These are phyloP conservation scores for Drosophila koepferae DNA, from an alignment of 2,888 invertebrate species.

Conservation along the genomic window DNA sequence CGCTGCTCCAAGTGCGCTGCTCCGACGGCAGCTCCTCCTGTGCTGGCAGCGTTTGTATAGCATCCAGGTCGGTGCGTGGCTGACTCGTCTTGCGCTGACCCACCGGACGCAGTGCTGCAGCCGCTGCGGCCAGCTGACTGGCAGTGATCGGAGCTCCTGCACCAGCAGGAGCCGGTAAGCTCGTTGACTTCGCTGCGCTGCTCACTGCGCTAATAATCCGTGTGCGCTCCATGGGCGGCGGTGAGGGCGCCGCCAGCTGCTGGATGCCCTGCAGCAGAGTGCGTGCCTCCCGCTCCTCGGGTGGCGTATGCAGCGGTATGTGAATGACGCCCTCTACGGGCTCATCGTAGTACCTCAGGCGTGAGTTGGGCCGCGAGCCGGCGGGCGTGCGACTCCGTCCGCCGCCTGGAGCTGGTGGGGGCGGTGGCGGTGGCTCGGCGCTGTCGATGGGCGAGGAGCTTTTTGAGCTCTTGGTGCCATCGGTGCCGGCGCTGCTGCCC, in stretches of 20 bases:
- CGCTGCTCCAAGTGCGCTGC: slow-evolving; percentile 50
- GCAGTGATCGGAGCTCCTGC: slow-evolving; percentile 73
- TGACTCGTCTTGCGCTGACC: slow-evolving; percentile 38
- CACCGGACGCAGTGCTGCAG: slow-evolving; percentile 72
- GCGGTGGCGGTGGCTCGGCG: slow-evolving; percentile 63
- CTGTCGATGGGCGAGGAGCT: slow-evolving; percentile 84
- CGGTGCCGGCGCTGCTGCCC: slow-evolving; percentile 81
- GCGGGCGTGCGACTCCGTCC: slow-evolving; percentile 85
- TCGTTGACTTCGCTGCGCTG: slow-evolving; percentile 23
- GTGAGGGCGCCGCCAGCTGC: slow-evolving; percentile 73
- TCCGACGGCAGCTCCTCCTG: slow-evolving; percentile 74
- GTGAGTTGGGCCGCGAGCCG: slow-evolving; percentile 82
- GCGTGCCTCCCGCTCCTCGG: slow-evolving; percentile 87
- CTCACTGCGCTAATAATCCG: slow-evolving; percentile 38
- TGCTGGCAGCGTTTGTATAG: slow-evolving; percentile 87
- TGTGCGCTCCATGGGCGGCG: slow-evolving; percentile 60
- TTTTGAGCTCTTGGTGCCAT: slow-evolving; percentile 84
- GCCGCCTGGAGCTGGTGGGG: slow-evolving; percentile 59
- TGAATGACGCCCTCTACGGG: slow-evolving; percentile 88
- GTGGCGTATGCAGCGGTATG: slow-evolving; percentile 91
- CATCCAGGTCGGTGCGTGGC: slow-evolving; percentile 85
- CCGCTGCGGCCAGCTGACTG: slow-evolving; percentile 74
- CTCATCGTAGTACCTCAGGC: slow-evolving; percentile 88
- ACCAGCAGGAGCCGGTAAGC: slow-evolving; percentile 24
- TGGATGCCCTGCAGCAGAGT: slow-evolving; percentile 82